These are phyloP conservation scores for Chrysopilus asiliformis DNA, from an alignment of 2,888 invertebrate genomes.

Conservation along the genomic window DNA sequence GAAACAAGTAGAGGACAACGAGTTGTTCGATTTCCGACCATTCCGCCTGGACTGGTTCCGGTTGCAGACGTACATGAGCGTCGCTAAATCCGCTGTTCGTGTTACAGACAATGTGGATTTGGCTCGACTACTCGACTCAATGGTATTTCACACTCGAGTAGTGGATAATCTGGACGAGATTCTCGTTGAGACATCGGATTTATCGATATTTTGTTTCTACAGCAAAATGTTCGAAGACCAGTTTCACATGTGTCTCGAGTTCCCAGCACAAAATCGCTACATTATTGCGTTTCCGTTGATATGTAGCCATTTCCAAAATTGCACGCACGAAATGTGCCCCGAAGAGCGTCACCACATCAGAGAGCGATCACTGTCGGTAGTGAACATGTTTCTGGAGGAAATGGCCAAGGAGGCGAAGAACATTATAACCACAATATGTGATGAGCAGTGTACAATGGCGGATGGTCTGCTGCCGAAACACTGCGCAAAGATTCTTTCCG, in stretches of 20 bases:
- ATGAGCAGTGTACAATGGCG: slow-evolving; percentile 94
- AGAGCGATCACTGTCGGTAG: slow-evolving; percentile 87
- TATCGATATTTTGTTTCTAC: slow-evolving; percentile 96
- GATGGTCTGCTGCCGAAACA: slow-evolving; percentile 92
- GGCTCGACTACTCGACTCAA: slow-evolving; percentile 84
- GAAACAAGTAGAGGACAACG: slow-evolving; percentile 94
- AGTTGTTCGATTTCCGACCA: slow-evolving; percentile 88
- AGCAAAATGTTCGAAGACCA: slow-evolving; percentile 95
- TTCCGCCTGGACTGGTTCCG: slow-evolving; percentile 96
- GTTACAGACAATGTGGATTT: slow-evolving; percentile 75
- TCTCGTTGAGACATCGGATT: slow-evolving; percentile 89
- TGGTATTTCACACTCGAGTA: slow-evolving; percentile 95
- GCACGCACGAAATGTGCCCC: slow-evolving; percentile 95
- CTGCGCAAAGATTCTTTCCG: slow-evolving; percentile 81
- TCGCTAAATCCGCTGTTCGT: slow-evolving; percentile 62
- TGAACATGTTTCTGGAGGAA: slow-evolving; percentile 95
- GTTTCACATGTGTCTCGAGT: slow-evolving; percentile 97
- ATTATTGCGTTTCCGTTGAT: slow-evolving; percentile 96
- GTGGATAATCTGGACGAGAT: slow-evolving; percentile 97
- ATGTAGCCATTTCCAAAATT: slow-evolving; percentile 95
- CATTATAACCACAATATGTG: slow-evolving; percentile 95
- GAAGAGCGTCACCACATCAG: slow-evolving; percentile 96
- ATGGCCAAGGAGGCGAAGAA: slow-evolving; percentile 99
- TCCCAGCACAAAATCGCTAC: slow-evolving; percentile 96
- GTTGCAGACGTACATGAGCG: slow-evolving; percentile 85